Evolutionary conservation across 2,113 vertebrate species (phyloP).

Genomic region (Philantomba maxwellii): DNA sequence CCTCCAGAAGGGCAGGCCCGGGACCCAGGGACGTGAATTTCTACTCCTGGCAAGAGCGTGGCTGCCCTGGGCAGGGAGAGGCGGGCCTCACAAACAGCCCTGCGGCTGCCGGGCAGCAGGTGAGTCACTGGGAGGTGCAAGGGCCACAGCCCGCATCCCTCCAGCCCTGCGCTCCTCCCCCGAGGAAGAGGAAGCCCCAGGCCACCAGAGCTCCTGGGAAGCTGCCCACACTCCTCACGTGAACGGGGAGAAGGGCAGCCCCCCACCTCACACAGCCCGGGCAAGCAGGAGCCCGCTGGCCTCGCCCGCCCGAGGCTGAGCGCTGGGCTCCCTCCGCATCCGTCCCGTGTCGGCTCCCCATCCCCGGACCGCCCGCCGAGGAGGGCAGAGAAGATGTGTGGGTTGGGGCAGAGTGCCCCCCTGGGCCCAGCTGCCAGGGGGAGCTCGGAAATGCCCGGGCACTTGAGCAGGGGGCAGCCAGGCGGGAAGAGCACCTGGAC

Average conservation of each 20-base stretch:
- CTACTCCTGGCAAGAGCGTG: background rate
- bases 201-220: background rate
- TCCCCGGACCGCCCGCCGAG: background rate
- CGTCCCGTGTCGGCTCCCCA: background rate
- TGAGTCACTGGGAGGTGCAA: too few relatives aligned
- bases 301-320: background rate
- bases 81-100: background rate
- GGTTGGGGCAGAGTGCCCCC: background rate
- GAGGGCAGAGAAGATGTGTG: background rate
- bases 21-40: too few relatives aligned
- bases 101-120: background rate
- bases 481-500: fast-evolving
- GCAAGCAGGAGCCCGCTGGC: background rate
- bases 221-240: background rate
- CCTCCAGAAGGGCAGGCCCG: background rate
- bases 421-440: background rate
- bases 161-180: background rate
- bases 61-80: background rate
- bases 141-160: background rate
- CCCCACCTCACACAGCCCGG: fast-evolving
- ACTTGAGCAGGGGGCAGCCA: background rate
- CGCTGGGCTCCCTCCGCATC: too few relatives aligned
- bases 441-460: background rate
- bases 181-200: too few relatives aligned
- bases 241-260: too few relatives aligned